phyloP scores from a whole-genome alignment of 2,113 vertebrate genomes.

The Ibidorhyncha struthersii region DNA sequence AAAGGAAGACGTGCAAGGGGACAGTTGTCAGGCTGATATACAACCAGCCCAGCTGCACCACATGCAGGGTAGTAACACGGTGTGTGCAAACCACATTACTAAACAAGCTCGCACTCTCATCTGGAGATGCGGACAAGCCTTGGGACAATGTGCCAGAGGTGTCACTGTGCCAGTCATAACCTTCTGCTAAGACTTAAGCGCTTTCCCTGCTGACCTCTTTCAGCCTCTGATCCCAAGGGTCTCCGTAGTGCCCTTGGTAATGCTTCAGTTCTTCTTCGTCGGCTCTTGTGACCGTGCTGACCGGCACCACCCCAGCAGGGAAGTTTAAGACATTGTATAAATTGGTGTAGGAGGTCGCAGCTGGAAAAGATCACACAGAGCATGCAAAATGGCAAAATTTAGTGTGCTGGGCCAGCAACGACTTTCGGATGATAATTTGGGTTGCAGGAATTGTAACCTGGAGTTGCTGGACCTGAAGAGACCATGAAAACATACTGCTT shows the following conservation, averaged over 20 bases:
- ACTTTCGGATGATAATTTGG: not conserved
- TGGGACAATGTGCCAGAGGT: not conserved
- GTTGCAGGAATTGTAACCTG: not conserved
- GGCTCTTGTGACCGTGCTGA: conserved; percentile 79
- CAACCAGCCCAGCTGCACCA: not conserved
- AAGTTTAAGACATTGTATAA: conserved; percentile 88
- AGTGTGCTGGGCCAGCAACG: not conserved
- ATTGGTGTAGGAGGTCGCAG: conserved; percentile 59
- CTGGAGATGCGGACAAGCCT: not conserved
- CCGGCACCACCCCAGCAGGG: conserved; percentile 83
- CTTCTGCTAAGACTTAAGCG: not conserved
- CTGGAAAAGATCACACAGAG: conserved; percentile 66
- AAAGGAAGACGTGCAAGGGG: not conserved
- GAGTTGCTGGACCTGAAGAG: not conserved
- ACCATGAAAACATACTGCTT: not conserved
- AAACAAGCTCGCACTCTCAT: not conserved
- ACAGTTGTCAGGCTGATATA: not conserved
- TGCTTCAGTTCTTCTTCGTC: conserved; percentile 83
- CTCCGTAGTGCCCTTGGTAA: conserved; percentile 75
- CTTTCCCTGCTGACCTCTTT: conserved; percentile 71
- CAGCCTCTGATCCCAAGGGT: conserved; percentile 78
- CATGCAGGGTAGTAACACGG: not conserved
- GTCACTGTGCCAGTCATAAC: not conserved
- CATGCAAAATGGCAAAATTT: not conserved
- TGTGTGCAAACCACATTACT: rapidly evolving